Conservation (phyloP, 2,113 vertebrate species). For the Tamias sibiricus region DNA sequence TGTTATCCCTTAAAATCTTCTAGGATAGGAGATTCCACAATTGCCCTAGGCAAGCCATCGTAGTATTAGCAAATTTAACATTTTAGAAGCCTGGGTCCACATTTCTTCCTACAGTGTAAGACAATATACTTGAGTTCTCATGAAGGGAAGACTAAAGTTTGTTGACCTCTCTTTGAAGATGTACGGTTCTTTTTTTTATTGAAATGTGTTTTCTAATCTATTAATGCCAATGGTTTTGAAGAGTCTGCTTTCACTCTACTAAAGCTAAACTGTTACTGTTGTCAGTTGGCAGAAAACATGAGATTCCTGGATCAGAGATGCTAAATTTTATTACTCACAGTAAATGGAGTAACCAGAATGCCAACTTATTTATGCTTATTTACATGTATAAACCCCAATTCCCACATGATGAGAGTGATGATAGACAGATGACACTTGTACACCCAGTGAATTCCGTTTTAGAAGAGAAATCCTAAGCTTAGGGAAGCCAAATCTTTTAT, state of each 20-base stretch:
- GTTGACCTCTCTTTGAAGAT: not conserved
- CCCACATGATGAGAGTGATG: not conserved
- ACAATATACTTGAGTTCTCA: not conserved
- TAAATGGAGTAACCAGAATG: not conserved
- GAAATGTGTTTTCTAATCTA: not conserved
- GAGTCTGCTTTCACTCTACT: not conserved
- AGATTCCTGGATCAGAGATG: slow-evolving; percentile 9
- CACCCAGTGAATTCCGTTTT: not conserved
- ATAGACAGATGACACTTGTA: not conserved
- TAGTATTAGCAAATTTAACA: not conserved
- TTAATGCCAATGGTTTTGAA: not conserved
- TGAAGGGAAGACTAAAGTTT: not conserved
- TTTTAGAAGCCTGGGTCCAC: not conserved
- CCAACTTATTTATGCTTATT: not conserved
- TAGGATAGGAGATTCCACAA: not conserved
- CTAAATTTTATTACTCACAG: not conserved
- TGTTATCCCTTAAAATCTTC: not conserved
- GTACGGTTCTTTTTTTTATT: not conserved
- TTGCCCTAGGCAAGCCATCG: not conserved
- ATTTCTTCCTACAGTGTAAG: not conserved
- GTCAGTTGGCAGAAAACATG: slow-evolving; percentile 5
- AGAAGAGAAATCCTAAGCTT: not conserved
- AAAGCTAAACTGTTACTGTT: slow-evolving; percentile 5
- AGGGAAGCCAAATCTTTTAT: slow-evolving; percentile 7
- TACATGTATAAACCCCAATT: not conserved